phyloP scores from a whole-genome alignment of 2,888 invertebrate genomes.

The Cephalotes varians region DNA sequence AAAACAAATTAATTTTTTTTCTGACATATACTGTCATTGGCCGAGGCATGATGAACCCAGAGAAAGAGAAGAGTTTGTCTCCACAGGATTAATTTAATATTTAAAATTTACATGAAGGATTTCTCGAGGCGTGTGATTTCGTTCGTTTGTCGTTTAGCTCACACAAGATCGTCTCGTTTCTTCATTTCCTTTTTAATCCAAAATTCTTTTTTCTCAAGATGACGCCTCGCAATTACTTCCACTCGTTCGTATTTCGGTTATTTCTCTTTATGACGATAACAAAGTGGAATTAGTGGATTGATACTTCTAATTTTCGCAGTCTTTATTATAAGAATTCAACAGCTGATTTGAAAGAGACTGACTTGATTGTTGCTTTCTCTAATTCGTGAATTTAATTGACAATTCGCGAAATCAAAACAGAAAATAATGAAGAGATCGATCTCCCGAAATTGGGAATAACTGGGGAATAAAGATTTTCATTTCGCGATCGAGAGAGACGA shows the following conservation, averaged over 20 bases:
- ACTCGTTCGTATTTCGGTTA: constrained; percentile 9
- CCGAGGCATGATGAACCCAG: constrained; percentile 61
- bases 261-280: constrained; percentile 37
- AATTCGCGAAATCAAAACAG: background rate
- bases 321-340: background rate
- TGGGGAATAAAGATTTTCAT: background rate
- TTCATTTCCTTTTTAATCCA: background rate
- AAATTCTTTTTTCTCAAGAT: constrained; percentile 47
- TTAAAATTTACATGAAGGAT: constrained; percentile 68
- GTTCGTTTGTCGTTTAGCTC: constrained; percentile 39
- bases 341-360: background rate
- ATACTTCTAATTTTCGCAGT: background rate
- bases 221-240: constrained; percentile 15
- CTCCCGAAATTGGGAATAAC: background rate
- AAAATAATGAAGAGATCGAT: background rate
- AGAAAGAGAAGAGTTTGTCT: constrained; percentile 62
- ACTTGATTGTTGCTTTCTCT: background rate
- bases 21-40: constrained; percentile 68
- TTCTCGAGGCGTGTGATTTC: constrained; percentile 51
- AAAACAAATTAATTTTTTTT: constrained; percentile 58
- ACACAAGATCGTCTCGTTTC: constrained; percentile 10
- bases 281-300: constrained; percentile 1
- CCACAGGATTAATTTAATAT: constrained; percentile 60
- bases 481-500: background rate
- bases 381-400: background rate